Conservation (phyloP, 2,113 vertebrate genomes). For the Prunella fulvescens region DNA sequence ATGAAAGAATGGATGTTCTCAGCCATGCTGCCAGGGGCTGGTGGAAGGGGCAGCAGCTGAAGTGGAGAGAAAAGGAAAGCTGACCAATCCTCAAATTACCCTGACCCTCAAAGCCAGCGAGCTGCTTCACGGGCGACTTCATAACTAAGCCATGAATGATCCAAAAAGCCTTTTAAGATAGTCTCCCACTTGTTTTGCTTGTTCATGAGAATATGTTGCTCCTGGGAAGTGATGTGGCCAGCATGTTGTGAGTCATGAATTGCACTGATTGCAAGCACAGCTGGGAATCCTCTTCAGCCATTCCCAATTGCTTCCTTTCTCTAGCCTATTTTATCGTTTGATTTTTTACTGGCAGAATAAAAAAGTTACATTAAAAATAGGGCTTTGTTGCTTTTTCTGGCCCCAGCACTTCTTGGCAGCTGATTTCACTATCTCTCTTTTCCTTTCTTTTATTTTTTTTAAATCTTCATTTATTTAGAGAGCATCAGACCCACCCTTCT, state of each 20-base stretch:
- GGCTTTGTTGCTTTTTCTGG: conserved; percentile 67
- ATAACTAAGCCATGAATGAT: conserved; percentile 6
- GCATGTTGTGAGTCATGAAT: conserved; percentile 68
- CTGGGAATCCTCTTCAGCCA: conserved; percentile 70
- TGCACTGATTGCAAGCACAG: conserved; percentile 68
- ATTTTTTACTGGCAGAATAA: conserved; percentile 56
- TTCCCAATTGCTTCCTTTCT: conserved; percentile 71
- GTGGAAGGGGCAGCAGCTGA: not conserved
- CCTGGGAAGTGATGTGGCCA: conserved; percentile 66
- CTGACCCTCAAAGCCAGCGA: not conserved
- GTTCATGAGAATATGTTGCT: conserved; percentile 65
- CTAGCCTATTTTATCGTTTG: conserved; percentile 54
- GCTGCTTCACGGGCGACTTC: not conserved
- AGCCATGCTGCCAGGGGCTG: accelerated
- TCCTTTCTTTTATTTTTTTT: not conserved
- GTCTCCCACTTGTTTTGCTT: conserved; percentile 52
- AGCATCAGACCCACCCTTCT: conserved; percentile 5
- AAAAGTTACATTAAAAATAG: conserved; percentile 60
- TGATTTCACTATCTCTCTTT: conserved; percentile 6
- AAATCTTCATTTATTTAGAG: conserved; percentile 8
- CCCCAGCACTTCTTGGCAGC: conserved; percentile 48
- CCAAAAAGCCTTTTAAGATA: conserved; percentile 48
- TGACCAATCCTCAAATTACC: not conserved
- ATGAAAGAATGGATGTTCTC: not conserved
- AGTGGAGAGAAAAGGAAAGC: not conserved